A percentile compares a stretch with the other conserved stretches of the same genome.
These are phyloP conservation scores for Solenodon paradoxus DNA, from an alignment of 2,113 vertebrate genomes.

Conservation along the genomic window DNA sequence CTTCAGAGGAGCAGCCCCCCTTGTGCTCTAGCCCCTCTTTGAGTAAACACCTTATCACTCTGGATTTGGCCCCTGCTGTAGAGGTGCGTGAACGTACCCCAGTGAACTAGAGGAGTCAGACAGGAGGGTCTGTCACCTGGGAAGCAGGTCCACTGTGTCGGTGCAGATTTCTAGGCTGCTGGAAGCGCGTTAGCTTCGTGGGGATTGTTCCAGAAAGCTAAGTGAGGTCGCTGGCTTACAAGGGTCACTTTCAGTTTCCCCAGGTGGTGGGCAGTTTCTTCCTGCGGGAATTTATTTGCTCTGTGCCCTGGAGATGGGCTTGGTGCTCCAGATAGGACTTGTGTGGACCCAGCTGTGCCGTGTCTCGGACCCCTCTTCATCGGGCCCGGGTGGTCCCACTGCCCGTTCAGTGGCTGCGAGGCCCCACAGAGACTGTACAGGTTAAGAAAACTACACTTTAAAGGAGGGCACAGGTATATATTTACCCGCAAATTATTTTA, in stretches of 20 bases:
- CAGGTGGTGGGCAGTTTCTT: not conserved
- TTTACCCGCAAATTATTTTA: not conserved
- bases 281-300: not conserved
- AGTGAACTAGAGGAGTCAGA: not conserved
- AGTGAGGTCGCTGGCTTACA: not conserved
- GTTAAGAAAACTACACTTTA: not conserved
- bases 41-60: not conserved
- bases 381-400: fast-evolving
- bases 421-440: not conserved
- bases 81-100: not conserved
- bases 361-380: not conserved
- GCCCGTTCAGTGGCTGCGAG: not conserved
- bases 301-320: not conserved
- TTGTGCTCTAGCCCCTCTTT: not conserved
- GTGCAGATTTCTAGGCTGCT: no score
- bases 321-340: not conserved
- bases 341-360: fast-evolving
- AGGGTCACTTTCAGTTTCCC: no score
- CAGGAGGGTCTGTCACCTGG: not conserved
- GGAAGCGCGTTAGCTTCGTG: no score
- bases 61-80: not conserved
- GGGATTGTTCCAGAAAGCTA: no score
- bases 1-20: not conserved
- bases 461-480: not conserved
- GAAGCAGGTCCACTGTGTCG: no score